Percentiles rank a stretch among this genome's conserved stretches.
These are phyloP conservation scores for Drosophila jambulina DNA, from an alignment of 1,140 invertebrate species.

Conservation along the genomic window DNA sequence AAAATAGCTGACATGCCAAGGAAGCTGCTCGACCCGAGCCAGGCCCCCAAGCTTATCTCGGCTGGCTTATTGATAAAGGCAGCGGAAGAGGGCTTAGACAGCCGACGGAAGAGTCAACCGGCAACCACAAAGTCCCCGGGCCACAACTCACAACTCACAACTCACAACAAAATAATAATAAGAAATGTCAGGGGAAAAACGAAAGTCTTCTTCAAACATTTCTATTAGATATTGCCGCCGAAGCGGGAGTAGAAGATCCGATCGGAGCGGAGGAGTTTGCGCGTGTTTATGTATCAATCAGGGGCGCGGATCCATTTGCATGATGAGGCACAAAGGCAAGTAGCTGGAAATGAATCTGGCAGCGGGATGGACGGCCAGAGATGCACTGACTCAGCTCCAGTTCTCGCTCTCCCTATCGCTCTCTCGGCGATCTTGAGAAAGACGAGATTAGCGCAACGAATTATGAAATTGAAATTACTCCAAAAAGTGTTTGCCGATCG, in stretches of 20 bases:
- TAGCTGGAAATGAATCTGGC: slow-evolving; percentile 69
- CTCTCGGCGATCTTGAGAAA: slow-evolving; percentile 66
- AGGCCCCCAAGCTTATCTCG: slow-evolving; percentile 62
- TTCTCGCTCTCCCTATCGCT: slow-evolving; percentile 22
- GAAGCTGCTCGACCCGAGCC: slow-evolving; percentile 53
- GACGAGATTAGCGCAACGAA: slow-evolving; percentile 82
- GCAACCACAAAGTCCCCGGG: not conserved
- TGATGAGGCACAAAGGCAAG: slow-evolving; percentile 71
- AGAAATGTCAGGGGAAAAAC: slow-evolving; percentile 35
- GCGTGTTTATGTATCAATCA: slow-evolving; percentile 81
- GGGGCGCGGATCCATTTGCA: slow-evolving; percentile 74
- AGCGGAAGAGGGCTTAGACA: slow-evolving; percentile 79
- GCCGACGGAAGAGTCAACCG: slow-evolving; percentile 43
- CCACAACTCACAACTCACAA: slow-evolving; percentile 9
- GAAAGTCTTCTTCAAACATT: slow-evolving; percentile 60
- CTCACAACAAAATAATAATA: slow-evolving; percentile 15
- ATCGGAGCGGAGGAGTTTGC: slow-evolving; percentile 65
- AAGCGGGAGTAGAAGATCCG: slow-evolving; percentile 37
- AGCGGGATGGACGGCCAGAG: slow-evolving; percentile 9
- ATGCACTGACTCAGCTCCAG: slow-evolving; percentile 35
- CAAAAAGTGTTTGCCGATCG: slow-evolving; percentile 81
- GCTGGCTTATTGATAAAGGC: slow-evolving; percentile 76
- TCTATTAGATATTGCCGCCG: slow-evolving; percentile 69
- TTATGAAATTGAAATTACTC: slow-evolving; percentile 84
- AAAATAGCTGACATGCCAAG: slow-evolving; percentile 77